phyloP scores from a whole-genome alignment of 2,888 invertebrate genomes.

The Plebejus argus region DNA sequence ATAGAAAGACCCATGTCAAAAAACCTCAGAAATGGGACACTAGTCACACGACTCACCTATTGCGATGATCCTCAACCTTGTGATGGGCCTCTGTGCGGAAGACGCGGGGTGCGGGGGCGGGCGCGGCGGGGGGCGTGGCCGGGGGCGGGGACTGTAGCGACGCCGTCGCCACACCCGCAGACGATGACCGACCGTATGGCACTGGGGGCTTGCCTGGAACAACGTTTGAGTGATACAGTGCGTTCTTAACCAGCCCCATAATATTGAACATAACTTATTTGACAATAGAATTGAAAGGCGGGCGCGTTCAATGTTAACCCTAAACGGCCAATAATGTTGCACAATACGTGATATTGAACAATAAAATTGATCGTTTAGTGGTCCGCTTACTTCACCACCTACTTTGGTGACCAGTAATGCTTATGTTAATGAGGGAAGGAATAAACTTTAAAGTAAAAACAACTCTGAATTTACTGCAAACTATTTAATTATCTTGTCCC shows the following conservation, averaged over 20 bases:
- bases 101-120: constrained; percentile 51
- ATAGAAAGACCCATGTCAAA: background rate
- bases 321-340: too few species aligned
- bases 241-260: too few species aligned
- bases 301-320: too few species aligned
- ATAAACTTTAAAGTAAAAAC: too few species aligned
- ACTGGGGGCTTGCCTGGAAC: constrained; percentile 82
- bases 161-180: constrained; percentile 71
- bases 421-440: too few species aligned
- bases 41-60: constrained; percentile 51
- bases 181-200: constrained; percentile 85
- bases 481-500: too few species aligned
- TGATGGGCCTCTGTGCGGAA: constrained; percentile 78
- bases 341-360: too few species aligned
- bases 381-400: background rate
- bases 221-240: constrained; percentile 27
- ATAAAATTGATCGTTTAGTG: too few species aligned
- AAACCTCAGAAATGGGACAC: too few species aligned
- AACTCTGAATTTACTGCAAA: too few species aligned
- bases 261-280: too few species aligned
- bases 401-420: background rate
- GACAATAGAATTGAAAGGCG: too few species aligned
- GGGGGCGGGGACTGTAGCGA: constrained; percentile 63
- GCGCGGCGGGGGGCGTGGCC: constrained; percentile 53
- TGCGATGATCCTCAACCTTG: constrained; percentile 70